Evolutionary conservation across 37 sponge, comb jelly and placozoan species (phyloP), one percentile per base, ranked within the genome.

Genomic region (Beroe ovata): DNA sequence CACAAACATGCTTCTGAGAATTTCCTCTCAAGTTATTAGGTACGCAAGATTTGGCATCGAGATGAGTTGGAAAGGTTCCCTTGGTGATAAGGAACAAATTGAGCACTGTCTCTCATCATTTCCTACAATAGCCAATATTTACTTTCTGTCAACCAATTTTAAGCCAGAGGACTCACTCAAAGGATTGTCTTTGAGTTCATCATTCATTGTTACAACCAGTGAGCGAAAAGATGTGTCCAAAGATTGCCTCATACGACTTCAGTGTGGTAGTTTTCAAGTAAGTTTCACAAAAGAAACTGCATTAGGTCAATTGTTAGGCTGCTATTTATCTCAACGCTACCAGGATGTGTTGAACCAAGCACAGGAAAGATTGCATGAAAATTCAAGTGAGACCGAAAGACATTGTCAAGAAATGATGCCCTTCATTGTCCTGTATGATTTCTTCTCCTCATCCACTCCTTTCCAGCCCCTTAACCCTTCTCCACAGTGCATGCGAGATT

Each of bases 371-470:
- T 47, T 47, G 54, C 54, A 47, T 16, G 11, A 47, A 11, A 47
- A 11, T 47, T 11, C 54, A 47, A 16, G 11, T 47, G 18, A 25
- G 8, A 66, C 30, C 34, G 69, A 66, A 30, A 34, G 34, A 11
- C 18, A 34, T 29, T 33, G 69, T 33, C 35, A 66, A 33, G 30
- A 33, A 6, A 66, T 66, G 69, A 4, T 66, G 69, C 69, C 69
- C 14, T 66, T 66, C 36, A 66, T 66, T 32, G 69, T 66, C 18
- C 0, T 32, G 25, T 66, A 19, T 66, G 69, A 66, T 16, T 14
- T 66, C 18, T 66, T 66, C 69, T 66, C 69, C 8, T 66, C 69
- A 34, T 14, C 69, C 29, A 66, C 69, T 29, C 69, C 69, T 29
- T 66, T 66, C 30, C 29, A 30, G 25, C 69, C 69, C 1, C 30